Percentiles rank a stretch among this genome's conserved stretches.
Evolutionary conservation across 2,888 invertebrate genomes (phyloP).

Genomic region (Camponotus fellah): DNA sequence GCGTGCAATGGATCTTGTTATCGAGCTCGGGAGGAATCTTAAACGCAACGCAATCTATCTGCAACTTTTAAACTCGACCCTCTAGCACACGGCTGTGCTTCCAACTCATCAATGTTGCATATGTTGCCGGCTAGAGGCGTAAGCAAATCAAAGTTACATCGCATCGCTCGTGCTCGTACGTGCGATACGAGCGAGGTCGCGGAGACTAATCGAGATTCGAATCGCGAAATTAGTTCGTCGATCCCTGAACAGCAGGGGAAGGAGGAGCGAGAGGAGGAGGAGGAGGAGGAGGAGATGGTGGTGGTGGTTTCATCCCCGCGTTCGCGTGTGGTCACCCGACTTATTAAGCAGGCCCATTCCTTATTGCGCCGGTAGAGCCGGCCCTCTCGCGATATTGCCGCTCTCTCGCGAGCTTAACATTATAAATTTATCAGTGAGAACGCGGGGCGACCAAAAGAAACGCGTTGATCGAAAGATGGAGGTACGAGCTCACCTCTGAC

Average conservation of each 20-base stretch:
- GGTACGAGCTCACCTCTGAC: slow-evolving; percentile 83
- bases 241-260: slow-evolving; percentile 44
- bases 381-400: slow-evolving; percentile 56
- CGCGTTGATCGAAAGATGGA: slow-evolving; percentile 84
- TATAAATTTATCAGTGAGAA: slow-evolving; percentile 84
- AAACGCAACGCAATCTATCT: background rate
- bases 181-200: slow-evolving; percentile 55
- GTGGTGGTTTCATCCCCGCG: slow-evolving; percentile 47
- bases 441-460: slow-evolving; percentile 80
- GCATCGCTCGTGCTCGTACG: slow-evolving; percentile 38
- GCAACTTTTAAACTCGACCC: slow-evolving; percentile 17
- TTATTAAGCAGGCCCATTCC: slow-evolving; percentile 81
- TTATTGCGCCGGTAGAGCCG: slow-evolving; percentile 67
- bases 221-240: slow-evolving; percentile 78
- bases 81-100: background rate
- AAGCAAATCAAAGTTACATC: slow-evolving; percentile 34
- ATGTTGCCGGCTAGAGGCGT: slow-evolving; percentile 26
- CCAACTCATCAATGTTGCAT: background rate
- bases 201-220: slow-evolving; percentile 76
- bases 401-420: slow-evolving; percentile 72
- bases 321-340: slow-evolving; percentile 80
- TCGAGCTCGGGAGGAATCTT: background rate
- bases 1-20: background rate
- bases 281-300: background rate
- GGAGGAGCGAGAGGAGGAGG: background rate